Evolutionary conservation across 2,797 vertebrate genomes (phyloP).

Genomic region (Falco naumanni): DNA sequence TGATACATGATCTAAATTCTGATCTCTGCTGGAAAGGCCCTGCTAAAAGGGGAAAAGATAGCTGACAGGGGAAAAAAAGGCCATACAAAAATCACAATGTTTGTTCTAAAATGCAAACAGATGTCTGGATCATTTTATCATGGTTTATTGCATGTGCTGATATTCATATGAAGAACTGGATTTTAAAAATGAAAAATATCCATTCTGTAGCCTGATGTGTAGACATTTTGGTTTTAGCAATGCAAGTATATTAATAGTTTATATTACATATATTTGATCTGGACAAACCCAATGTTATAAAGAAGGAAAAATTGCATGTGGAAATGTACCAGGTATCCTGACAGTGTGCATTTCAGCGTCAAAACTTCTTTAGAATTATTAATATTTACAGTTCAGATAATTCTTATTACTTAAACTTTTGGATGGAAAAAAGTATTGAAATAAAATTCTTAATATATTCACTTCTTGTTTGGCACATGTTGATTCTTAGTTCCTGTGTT

Average conservation of each 20-base stretch:
- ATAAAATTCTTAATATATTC: neutral
- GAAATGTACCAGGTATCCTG: neutral
- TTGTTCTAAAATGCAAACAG: neutral
- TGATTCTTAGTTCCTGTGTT: neutral
- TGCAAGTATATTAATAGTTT: neutral
- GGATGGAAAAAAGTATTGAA: neutral
- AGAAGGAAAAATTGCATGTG: neutral
- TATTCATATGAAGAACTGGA: neutral
- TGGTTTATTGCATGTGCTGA: neutral
- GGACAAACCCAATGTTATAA: neutral
- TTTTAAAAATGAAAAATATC: neutral
- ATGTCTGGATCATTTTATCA: neutral
- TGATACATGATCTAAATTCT: neutral
- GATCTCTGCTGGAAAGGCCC: neutral
- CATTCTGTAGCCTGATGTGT: neutral
- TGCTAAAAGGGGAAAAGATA: neutral
- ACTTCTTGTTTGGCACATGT: neutral
- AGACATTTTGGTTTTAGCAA: neutral
- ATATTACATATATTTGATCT: neutral
- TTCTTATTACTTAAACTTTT: neutral
- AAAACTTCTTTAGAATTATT: neutral
- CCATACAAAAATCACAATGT: neutral
- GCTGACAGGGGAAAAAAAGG: neutral
- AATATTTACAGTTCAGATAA: neutral
- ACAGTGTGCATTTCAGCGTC: neutral